A percentile compares a stretch with the other conserved stretches of the same genome.
Evolutionary conservation across 2,797 vertebrate genomes (phyloP).

Genomic region (Acridotheres tristis): DNA sequence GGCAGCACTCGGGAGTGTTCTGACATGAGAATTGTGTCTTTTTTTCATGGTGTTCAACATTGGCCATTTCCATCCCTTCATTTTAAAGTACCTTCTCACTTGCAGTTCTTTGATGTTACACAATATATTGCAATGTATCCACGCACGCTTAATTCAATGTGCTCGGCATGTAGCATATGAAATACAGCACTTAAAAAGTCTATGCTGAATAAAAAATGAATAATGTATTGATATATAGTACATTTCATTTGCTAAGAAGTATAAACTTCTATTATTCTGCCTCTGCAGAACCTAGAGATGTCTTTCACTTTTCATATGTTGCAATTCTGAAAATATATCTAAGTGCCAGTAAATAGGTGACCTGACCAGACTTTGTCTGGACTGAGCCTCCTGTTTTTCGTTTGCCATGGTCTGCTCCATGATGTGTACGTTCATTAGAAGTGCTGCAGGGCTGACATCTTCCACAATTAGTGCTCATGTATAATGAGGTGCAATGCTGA

Average conservation of each 20-base stretch:
- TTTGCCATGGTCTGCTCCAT: background rate
- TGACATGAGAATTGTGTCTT: background rate
- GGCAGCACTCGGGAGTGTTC: background rate
- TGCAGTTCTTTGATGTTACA: background rate
- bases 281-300: background rate
- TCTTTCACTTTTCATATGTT: background rate
- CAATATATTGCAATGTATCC: background rate
- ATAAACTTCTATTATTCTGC: background rate
- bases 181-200: background rate
- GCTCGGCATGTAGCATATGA: background rate
- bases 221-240: background rate
- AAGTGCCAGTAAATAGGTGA: background rate
- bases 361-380: background rate
- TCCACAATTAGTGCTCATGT: background rate
- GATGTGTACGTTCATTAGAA: background rate
- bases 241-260: background rate
- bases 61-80: background rate
- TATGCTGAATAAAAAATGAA: background rate
- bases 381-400: background rate
- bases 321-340: background rate
- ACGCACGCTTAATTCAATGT: fast-evolving
- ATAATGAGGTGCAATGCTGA: constrained; percentile 30
- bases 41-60: background rate
- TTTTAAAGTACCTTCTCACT: background rate
- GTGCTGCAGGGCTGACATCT: background rate